Conservation (phyloP, 2,888 invertebrate species). For the Microdon myrmicae region DNA sequence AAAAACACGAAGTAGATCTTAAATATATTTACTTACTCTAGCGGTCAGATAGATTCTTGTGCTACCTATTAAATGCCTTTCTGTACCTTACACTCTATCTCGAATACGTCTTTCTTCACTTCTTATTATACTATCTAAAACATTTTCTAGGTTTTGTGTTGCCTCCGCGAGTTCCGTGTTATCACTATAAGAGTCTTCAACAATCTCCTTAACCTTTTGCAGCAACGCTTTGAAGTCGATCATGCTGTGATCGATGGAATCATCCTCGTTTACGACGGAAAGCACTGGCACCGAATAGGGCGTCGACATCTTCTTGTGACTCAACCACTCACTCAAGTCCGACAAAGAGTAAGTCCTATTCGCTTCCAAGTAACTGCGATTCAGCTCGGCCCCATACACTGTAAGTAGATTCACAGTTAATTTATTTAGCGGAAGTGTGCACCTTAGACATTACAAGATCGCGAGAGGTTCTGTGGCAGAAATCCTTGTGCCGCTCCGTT, state of each 20-base stretch:
- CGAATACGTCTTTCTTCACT: slow-evolving; percentile 61
- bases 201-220: slow-evolving; percentile 65
- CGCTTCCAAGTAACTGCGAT: slow-evolving; percentile 65
- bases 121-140: slow-evolving; percentile 64
- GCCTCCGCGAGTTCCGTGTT: slow-evolving; percentile 65
- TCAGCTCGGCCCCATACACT: slow-evolving; percentile 66
- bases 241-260: slow-evolving; percentile 63
- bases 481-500: slow-evolving; percentile 25
- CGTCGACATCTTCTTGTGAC: slow-evolving; percentile 56
- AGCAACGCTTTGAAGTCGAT: slow-evolving; percentile 62
- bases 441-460: slow-evolving; percentile 26
- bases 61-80: too few relatives aligned
- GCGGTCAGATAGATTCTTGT: too few relatives aligned
- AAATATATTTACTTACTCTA: too few relatives aligned
- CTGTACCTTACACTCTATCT: slow-evolving; percentile 53
- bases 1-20: too few relatives aligned
- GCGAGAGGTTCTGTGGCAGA: slow-evolving; percentile 35
- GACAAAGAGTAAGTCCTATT: slow-evolving; percentile 65
- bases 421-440: background rate
- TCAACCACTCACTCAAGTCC: slow-evolving; percentile 64
- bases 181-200: slow-evolving; percentile 66
- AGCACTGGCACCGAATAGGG: slow-evolving; percentile 29
- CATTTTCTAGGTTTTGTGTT: slow-evolving; percentile 65
- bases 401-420: slow-evolving; percentile 4
- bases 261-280: slow-evolving; percentile 39